Evolutionary conservation across 1,140 invertebrate species (phyloP).

Genomic region (Ceratosolen fusciceps): DNA sequence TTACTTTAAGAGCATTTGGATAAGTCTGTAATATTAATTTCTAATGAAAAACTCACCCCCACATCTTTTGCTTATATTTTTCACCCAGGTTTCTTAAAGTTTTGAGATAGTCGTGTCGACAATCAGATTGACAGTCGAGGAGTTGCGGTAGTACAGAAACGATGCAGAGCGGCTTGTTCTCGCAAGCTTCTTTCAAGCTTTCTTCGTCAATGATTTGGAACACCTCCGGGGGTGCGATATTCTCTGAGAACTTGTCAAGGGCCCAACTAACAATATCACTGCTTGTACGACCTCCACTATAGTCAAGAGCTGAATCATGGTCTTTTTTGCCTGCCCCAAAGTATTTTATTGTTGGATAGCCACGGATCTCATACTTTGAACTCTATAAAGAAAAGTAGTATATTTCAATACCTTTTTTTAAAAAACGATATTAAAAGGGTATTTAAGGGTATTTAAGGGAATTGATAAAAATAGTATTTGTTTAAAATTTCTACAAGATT

Average conservation of each 20-base stretch:
- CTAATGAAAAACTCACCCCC: constrained; percentile 85
- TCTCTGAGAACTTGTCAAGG: constrained; percentile 87
- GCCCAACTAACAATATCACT: constrained; percentile 94
- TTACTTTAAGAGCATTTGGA: too few species aligned
- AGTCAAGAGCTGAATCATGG: constrained; percentile 80
- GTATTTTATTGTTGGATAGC: constrained; percentile 98
- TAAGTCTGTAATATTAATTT: too few species aligned
- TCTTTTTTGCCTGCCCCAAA: constrained; percentile 89
- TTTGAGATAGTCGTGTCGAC: constrained; percentile 90
- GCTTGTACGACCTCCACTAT: constrained; percentile 91
- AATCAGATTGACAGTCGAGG: constrained; percentile 95
- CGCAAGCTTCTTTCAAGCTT: constrained; percentile 82
- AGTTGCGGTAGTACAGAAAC: constrained; percentile 96
- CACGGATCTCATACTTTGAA: constrained; percentile 84
- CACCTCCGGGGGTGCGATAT: constrained; percentile 92
- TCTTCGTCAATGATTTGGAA: constrained; percentile 75
- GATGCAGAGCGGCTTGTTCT: constrained; percentile 91
- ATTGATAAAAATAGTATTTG: too few species aligned
- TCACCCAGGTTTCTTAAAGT: constrained; percentile 85
- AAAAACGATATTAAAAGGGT: too few species aligned
- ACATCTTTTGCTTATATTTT: constrained; percentile 95
- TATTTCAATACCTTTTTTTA: too few species aligned
- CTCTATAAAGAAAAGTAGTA: constrained; percentile 70
- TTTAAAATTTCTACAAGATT: too few species aligned
- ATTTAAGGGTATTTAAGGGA: too few species aligned